These are phyloP conservation scores for Pantherophis vulpinus DNA, from an alignment of 2,797 vertebrate species.

Conservation along the genomic window DNA sequence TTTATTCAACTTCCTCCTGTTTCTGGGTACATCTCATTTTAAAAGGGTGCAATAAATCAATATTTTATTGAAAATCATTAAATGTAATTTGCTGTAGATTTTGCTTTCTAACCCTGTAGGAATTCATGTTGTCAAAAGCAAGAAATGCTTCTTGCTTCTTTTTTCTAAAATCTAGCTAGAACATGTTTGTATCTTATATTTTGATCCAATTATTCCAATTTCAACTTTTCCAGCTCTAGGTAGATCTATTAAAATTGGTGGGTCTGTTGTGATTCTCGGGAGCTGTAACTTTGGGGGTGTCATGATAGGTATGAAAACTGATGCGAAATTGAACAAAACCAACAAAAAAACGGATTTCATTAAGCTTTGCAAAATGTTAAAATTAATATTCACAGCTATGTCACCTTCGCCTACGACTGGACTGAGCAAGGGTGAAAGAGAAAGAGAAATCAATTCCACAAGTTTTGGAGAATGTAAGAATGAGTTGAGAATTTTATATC, in stretches of 20 bases:
- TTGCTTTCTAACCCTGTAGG: neutral
- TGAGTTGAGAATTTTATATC: conserved; percentile 49
- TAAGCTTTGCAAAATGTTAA: conserved; percentile 75
- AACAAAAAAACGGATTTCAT: conserved; percentile 55
- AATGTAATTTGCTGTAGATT: conserved; percentile 23
- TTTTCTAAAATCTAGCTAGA: conserved; percentile 20
- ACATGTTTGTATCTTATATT: conserved; percentile 17
- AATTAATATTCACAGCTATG: conserved; percentile 80
- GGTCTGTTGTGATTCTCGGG: conserved; percentile 39
- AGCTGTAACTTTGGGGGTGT: conserved; percentile 34
- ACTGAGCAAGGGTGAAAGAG: conserved; percentile 81
- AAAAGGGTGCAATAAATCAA: neutral
- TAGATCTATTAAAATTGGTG: conserved; percentile 22
- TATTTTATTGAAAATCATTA: conserved; percentile 14
- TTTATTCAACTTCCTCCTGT: neutral
- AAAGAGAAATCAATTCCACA: conserved; percentile 78
- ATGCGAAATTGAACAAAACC: conserved; percentile 58
- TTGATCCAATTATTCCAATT: neutral
- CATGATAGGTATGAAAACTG: conserved; percentile 57
- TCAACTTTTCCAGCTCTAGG: conserved; percentile 27
- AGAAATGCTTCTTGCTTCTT: neutral
- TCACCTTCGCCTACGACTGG: conserved; percentile 80
- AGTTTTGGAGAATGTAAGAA: conserved; percentile 82
- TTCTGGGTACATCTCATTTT: conserved; percentile 13
- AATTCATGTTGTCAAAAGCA: conserved; percentile 10